Percentiles rank a stretch among this genome's conserved stretches.
Conservation (phyloP, 2,797 vertebrate genomes). For the Platyrinchus mystaceus region DNA sequence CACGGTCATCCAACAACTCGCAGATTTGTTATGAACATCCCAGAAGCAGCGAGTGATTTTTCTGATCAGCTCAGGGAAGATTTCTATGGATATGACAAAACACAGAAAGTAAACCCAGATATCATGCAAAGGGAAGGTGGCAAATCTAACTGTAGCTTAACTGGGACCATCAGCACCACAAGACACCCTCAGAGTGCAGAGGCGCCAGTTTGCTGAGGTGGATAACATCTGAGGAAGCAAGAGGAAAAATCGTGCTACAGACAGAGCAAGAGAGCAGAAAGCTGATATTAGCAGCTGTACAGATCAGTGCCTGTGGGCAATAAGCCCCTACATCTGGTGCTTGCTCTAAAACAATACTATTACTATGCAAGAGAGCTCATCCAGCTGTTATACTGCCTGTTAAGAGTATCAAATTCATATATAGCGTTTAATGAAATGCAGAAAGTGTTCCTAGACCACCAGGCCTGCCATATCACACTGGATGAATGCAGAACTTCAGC, state of each 20-base stretch:
- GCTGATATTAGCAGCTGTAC: slow-evolving; percentile 58
- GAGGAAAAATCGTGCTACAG: neutral
- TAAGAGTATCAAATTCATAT: slow-evolving; percentile 60
- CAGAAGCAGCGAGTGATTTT: neutral
- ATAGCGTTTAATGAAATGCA: neutral
- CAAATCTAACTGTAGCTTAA: neutral
- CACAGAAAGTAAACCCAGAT: neutral
- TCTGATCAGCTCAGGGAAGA: neutral
- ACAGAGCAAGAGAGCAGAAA: neutral
- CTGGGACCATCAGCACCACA: neutral
- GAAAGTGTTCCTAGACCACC: slow-evolving; percentile 39
- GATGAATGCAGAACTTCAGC: neutral
- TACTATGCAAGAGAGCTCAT: slow-evolving; percentile 59
- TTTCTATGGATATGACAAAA: neutral
- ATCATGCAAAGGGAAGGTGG: neutral
- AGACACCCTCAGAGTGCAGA: neutral
- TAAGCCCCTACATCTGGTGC: slow-evolving; percentile 49
- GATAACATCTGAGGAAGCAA: neutral
- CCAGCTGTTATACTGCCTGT: slow-evolving; percentile 62
- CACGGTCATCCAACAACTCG: neutral
- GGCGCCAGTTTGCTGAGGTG: neutral
- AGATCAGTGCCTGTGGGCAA: slow-evolving; percentile 37
- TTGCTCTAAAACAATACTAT: slow-evolving; percentile 49
- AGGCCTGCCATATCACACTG: neutral
- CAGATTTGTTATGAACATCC: neutral